Conservation (phyloP, 2,888 invertebrate species). For the Melipona bicolor region DNA sequence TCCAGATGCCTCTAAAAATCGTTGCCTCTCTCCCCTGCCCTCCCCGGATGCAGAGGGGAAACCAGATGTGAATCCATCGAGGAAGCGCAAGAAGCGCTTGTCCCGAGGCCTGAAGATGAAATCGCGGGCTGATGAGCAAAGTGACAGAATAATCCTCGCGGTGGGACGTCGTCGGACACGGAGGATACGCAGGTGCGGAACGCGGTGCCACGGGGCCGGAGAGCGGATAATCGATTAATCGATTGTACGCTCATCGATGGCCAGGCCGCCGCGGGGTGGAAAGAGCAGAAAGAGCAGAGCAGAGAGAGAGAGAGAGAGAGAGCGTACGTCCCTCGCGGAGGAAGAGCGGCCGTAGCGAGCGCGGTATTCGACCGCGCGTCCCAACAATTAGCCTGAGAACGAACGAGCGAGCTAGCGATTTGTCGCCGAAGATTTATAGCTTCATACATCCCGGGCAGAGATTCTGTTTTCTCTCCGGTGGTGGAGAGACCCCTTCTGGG, state of each 20-base stretch:
- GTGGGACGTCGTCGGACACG: constrained; percentile 47
- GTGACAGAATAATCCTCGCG: constrained; percentile 52
- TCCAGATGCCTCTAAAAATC: too few relatives aligned
- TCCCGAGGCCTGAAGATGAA: constrained; percentile 67
- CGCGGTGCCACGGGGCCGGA: constrained; percentile 42
- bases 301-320: too few relatives aligned
- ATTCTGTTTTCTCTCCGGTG: constrained; percentile 8
- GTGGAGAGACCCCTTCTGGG: constrained; percentile 20
- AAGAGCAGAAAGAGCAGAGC: constrained; percentile 26
- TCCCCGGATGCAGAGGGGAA: neutral
- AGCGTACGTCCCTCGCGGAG: constrained; percentile 29
- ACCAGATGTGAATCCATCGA: neutral
- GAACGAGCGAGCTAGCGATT: constrained; percentile 76
- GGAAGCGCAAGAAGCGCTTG: neutral
- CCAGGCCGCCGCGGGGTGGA: constrained; percentile 23
- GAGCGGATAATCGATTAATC: constrained; percentile 76
- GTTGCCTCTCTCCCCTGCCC: too few relatives aligned
- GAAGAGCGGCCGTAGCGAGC: constrained; percentile 34
- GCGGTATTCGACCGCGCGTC: constrained; percentile 74
- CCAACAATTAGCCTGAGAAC: constrained; percentile 80
- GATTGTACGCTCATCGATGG: constrained; percentile 71
- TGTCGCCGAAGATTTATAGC: constrained; percentile 80
- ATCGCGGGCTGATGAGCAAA: constrained; percentile 26
- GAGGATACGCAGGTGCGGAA: constrained; percentile 56
- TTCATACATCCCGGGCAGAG: constrained; percentile 74